Evolutionary conservation across 2,113 vertebrate genomes (phyloP), one percentile per base, ranked within the genome.

Genomic region (Nannobrachium achirus): DNA sequence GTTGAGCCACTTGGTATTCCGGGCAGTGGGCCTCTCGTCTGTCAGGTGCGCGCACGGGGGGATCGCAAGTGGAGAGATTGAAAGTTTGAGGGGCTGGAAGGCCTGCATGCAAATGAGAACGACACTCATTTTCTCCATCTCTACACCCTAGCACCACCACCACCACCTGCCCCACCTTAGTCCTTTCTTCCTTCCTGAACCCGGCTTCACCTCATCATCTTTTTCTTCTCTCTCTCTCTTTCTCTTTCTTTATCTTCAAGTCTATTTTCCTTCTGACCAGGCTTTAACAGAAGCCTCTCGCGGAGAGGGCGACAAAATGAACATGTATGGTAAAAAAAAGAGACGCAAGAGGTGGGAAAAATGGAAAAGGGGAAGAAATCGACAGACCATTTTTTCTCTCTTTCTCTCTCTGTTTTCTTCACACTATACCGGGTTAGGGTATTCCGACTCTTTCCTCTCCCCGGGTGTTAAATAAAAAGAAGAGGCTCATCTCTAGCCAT

Each of bases 61-160:
- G 87, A 89, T 90, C 71, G 33, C 84, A 89, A 80, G 75, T 60
- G 75, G 69, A 88, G 58, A 86, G 81, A 90, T 84, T 83, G 88
- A 88, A 92, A 92, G 87, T 89, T 88, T 86, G 76, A 89, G 56
- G 69, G 69, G 76, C 79, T 81, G 77, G 80, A 84, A 83, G 71
- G 74, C 66, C 79, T 77, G 88, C 74, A 90, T 90, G 86, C 81
- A 85, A 88, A 93, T 89, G 73, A 86, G 73, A 78, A 85, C 68
- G 68, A 71, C 63, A 83, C 78, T 83, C 60, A 63, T 63, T 79
- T 69, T 73, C 63, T 61, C 18, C 53, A 38, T 52, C 69, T 48
- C 18, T 69, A 41, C 25, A 60, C 62, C 52, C 58, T n/a, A n/a
- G n/a, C n/a, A 20, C 42, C 59, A 15, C 19, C 38, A 13, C 50